phyloP scores from a whole-genome alignment of 2,113 vertebrate species.

The Pollimyrus isidori region DNA sequence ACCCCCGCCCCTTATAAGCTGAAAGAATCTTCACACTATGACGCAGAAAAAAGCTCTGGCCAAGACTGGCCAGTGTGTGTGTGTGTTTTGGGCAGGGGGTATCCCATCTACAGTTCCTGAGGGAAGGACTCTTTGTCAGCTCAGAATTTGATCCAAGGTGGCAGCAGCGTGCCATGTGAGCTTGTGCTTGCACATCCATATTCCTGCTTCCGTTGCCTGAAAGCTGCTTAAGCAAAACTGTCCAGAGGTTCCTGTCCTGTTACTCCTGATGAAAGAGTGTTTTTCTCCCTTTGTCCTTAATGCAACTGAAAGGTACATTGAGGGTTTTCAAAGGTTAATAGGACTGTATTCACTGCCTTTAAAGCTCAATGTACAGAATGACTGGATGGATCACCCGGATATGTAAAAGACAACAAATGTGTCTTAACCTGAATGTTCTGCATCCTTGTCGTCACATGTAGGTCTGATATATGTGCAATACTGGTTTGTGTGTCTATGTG shows the following conservation, averaged over 20 bases:
- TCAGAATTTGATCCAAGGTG: conserved; percentile 40
- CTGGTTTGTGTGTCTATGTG: too few species aligned
- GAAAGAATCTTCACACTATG: not conserved
- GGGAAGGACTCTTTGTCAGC: conserved; percentile 32
- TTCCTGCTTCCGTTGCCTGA: conserved; percentile 17
- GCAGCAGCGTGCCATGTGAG: conserved; percentile 39
- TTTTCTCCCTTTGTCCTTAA: conserved; percentile 40
- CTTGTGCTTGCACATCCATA: conserved; percentile 38
- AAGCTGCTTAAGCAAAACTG: conserved; percentile 19
- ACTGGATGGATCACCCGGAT: not conserved
- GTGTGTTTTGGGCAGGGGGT: not conserved
- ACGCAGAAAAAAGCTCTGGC: not conserved
- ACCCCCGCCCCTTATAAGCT: not conserved
- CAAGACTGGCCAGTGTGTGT: not conserved
- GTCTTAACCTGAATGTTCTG: too few species aligned
- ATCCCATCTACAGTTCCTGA: not conserved
- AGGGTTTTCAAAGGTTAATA: not conserved
- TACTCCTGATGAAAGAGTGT: conserved; percentile 33
- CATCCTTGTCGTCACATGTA: too few species aligned
- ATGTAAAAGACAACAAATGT: not conserved
- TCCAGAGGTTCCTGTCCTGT: conserved; percentile 23
- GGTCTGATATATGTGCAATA: too few species aligned
- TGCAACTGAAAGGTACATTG: conserved; percentile 33
- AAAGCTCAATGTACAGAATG: not conserved
- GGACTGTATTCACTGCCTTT: not conserved